A percentile compares a stretch with the other conserved stretches of the same genome.
These are phyloP conservation scores for Rhorus exstirpatorius DNA, from an alignment of 2,888 invertebrate genomes.

Conservation along the genomic window DNA sequence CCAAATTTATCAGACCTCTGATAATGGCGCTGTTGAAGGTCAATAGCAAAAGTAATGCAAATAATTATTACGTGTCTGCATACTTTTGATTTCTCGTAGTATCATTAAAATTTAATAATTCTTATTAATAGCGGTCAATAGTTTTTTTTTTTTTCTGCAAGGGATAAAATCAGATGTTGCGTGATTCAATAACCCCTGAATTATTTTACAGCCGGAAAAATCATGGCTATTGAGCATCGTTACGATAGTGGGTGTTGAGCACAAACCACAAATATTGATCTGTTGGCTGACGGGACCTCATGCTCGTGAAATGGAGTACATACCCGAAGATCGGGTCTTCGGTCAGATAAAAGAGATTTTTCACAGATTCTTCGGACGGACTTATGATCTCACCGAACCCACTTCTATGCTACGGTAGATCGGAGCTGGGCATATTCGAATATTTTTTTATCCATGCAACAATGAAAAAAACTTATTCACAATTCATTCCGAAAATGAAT, in stretches of 20 bases:
- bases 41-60: too few species aligned
- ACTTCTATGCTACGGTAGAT: constrained; percentile 86
- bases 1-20: too few species aligned
- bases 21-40: too few species aligned
- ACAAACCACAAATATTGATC: constrained; percentile 88
- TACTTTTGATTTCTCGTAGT: too few species aligned
- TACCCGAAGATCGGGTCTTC: constrained; percentile 87
- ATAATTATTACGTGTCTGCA: too few species aligned
- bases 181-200: background rate
- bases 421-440: too few species aligned
- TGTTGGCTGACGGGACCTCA: constrained; percentile 90
- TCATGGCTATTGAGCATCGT: constrained; percentile 89
- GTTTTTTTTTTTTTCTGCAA: too few species aligned
- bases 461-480: too few species aligned
- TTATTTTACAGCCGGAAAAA: constrained; percentile 78
- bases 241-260: constrained; percentile 89
- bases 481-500: too few species aligned
- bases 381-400: constrained; percentile 86
- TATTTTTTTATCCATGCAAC: too few species aligned
- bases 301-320: constrained; percentile 88
- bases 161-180: constrained; percentile 14
- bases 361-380: constrained; percentile 86
- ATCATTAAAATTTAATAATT: too few species aligned
- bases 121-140: too few species aligned
- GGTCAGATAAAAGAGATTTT: constrained; percentile 86